A percentile compares a stretch with the other conserved stretches of the same genome.
These are phyloP conservation scores for Scolanthus callimorphus DNA, from an alignment of 92 coral and sea anemone species.

Conservation along the genomic window DNA sequence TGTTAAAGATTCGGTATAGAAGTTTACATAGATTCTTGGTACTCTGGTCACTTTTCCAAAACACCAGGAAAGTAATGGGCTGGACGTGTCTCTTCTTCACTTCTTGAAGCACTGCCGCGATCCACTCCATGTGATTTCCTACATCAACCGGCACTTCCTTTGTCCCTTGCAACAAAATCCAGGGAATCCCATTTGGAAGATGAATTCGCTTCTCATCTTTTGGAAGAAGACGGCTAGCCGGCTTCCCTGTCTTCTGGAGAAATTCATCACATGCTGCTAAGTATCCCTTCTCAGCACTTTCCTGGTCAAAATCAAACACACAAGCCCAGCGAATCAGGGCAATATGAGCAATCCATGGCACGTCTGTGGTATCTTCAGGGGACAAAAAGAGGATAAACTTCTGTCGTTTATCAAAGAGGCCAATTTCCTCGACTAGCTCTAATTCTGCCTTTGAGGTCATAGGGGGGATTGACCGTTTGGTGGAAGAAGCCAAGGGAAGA, in stretches of 20 bases:
- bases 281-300: slow-evolving; percentile 34
- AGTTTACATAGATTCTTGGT: slow-evolving; percentile 23
- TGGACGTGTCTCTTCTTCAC: slow-evolving; percentile 29
- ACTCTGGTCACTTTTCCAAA: slow-evolving; percentile 33
- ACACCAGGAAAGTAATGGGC: slow-evolving; percentile 42
- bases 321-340: slow-evolving; percentile 61
- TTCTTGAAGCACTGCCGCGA: slow-evolving; percentile 26
- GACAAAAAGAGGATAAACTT: slow-evolving; percentile 57
- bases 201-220: slow-evolving; percentile 17
- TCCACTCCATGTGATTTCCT: slow-evolving; percentile 38
- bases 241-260: slow-evolving; percentile 37
- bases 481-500: no score
- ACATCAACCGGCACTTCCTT: slow-evolving; percentile 27
- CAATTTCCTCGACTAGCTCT: slow-evolving; percentile 22
- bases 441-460: slow-evolving; percentile 20
- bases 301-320: slow-evolving; percentile 56
- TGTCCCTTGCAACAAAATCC: slow-evolving; percentile 58
- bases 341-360: slow-evolving; percentile 26
- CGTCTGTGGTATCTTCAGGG: slow-evolving; percentile 21
- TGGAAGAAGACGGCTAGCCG: slow-evolving; percentile 59
- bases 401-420: slow-evolving; percentile 44
- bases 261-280: slow-evolving; percentile 27
- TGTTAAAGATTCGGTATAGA: slow-evolving; percentile 18
- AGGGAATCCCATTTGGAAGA: slow-evolving; percentile 53
- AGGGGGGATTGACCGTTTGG: no score